phyloP scores from a whole-genome alignment of 2,797 vertebrate genomes.

The Phyllotis vaccarum region DNA sequence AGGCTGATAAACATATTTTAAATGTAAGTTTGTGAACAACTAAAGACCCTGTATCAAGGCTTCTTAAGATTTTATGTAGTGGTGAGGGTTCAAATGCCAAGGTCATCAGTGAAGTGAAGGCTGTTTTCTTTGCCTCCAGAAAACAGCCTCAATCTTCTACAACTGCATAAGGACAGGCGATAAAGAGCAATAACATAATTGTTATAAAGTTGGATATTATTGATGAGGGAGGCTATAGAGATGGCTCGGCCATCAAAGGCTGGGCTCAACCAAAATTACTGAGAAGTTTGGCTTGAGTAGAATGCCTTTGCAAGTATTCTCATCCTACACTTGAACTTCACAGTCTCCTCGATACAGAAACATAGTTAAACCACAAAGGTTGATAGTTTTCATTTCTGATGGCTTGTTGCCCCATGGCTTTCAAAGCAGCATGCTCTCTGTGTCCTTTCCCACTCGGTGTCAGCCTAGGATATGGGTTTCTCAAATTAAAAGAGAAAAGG shows the following conservation, averaged over 20 bases:
- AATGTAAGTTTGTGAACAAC: slow-evolving; percentile 88
- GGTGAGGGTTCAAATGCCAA: neutral
- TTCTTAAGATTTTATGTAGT: neutral
- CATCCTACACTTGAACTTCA: neutral
- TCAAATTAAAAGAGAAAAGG: neutral
- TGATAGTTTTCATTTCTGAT: neutral
- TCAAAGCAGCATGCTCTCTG: slow-evolving; percentile 1
- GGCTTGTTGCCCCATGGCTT: neutral
- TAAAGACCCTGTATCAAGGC: neutral
- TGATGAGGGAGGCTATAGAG: neutral
- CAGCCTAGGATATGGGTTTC: neutral
- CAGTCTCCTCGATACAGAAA: neutral
- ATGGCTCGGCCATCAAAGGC: neutral
- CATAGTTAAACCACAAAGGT: neutral
- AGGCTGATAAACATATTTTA: slow-evolving; percentile 96
- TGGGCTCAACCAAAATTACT: neutral
- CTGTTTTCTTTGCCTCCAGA: neutral
- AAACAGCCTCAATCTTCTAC: neutral
- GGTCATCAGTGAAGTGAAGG: neutral
- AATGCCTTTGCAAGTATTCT: slow-evolving; percentile 17
- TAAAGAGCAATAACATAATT: neutral
- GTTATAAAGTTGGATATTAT: neutral
- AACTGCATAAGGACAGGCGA: slow-evolving; percentile 32
- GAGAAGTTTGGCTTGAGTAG: neutral
- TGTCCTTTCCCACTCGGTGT: neutral